Evolutionary conservation across 2,113 vertebrate genomes (phyloP), one percentile per base, ranked within the genome.

Genomic region (Lamprologus sp.): DNA sequence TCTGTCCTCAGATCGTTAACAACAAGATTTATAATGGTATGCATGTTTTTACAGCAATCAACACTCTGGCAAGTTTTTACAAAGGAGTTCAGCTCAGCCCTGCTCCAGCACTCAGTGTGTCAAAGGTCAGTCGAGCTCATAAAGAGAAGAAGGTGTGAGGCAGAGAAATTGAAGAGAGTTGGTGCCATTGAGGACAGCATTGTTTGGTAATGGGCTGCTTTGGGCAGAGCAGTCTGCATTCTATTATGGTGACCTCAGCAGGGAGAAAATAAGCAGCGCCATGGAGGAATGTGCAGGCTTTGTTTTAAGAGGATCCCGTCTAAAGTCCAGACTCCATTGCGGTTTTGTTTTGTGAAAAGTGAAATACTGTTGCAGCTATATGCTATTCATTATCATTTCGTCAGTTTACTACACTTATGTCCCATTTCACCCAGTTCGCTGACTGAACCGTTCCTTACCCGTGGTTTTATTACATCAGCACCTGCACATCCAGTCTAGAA

Each of bases 181-280:
- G 84, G 12, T 75, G 31, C 45, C 79, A 79, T 55, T 33, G 83
- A 84, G 73, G 83, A 83, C 81, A 68, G 65, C 35, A 33, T 77
- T 21, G 60, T 89, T 90, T 68, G 80, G 91, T 89, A 92, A 93
- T 89, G 84, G 85, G 89, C 83, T 60, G 91, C 79, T 94, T 85
- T 10, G 31, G 83, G 87, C 90, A 70, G 84, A 89, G 84, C 83
- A 33, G 88, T 83, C 90, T 83, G 82, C 94, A 94, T 94, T 94
- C 93, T 92, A 83, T 86, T 85, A 81, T 5, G 75, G 92, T 95
- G 91, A 92, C 91, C 88, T 93, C 92, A 93, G 88, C 88, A 65
- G 87, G 87, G 73, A 86, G 90, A 91, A 83, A 77, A 87, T 79
- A 93, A 89, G 90, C 89, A 86, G 73, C 9, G 4, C 86, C 90